Base-by-base conservation (phyloP, 1,140 invertebrate species). In the Drusus annulatus region DNA sequence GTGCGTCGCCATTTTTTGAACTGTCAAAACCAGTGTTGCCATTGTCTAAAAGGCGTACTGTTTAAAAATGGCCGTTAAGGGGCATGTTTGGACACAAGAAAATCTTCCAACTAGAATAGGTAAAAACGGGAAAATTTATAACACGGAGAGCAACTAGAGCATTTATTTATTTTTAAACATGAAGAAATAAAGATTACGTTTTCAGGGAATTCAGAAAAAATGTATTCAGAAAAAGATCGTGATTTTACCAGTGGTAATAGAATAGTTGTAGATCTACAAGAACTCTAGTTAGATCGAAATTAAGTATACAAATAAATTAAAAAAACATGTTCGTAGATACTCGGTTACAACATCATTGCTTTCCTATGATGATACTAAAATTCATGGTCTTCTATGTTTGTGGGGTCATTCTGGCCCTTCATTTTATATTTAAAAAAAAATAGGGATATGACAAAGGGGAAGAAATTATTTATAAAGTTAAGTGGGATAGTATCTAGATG, bases 11-110 rank as follows among this genome's bases (percentile, higher is more conserved):
- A 79, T 79, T 73, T 62, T 79, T 73, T 63, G 78, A 79, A 79
- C 78, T 79, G 78, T 79, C 78, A 79, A 78, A 79, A 17, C n/a
- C 60, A 23, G 68, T 73, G 68, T 74, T 79, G 78, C 78, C 78
- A 50, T 19, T 60, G 45, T 54, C 36, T 19, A 69, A 69, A 45
- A 45, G 16, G 23, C 16, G 1, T 21, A 25, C 10, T 31, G 21
- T 65, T 28, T 45, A 17, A 45, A 69, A 23, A 23, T 10, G 19
- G 2, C 13, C n/a, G n/a, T 28, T 28, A 69, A 6, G 65, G 36
- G 36, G 65, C 62, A 65, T 13, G 5, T 45, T 69, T 69, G 36
- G 19, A 69, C 65, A 69, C 7, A 21, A 45, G 31, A n/a, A 45
- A 28, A 4, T 8, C 16, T 56, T 1, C 4, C 3, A 54, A 54